Conservation (phyloP, 2,797 vertebrate genomes). For the Vireo griseus region DNA sequence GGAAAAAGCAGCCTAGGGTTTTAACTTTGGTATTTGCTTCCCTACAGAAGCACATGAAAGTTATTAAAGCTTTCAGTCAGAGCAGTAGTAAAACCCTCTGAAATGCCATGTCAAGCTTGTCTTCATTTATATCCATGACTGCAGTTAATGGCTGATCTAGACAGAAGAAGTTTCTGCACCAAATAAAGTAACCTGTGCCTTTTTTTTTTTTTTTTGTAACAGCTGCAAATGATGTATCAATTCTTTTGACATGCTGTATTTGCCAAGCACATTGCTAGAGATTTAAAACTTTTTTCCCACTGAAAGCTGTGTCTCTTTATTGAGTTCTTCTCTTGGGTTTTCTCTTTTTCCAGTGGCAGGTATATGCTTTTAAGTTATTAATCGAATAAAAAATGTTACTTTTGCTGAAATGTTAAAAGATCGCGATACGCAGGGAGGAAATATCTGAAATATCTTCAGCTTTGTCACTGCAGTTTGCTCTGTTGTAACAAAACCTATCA, state of each 20-base stretch:
- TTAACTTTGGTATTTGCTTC: not conserved
- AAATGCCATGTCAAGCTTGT: not conserved
- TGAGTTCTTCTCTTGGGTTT: not conserved
- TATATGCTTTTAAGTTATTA: not conserved
- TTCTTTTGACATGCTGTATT: not conserved
- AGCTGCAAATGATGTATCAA: not conserved
- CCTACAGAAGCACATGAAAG: not conserved
- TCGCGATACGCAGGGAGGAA: not conserved
- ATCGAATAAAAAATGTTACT: not conserved
- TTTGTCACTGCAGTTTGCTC: not conserved
- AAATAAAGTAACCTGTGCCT: not conserved
- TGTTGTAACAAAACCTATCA: not conserved
- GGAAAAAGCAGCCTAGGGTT: not conserved
- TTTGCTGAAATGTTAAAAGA: not conserved
- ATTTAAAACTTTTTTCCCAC: not conserved
- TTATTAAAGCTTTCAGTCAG: not conserved
- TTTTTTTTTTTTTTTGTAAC: not conserved
- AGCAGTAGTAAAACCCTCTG: not conserved
- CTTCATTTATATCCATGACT: not conserved
- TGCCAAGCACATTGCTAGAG: not conserved
- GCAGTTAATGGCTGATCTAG: not conserved
- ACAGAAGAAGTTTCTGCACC: not conserved
- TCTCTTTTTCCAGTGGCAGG: not conserved
- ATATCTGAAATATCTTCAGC: not conserved
- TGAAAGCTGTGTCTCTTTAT: too few relatives aligned